Evolutionary conservation across 2,113 vertebrate species (phyloP).

Genomic region (Bolborhynchus lineola): DNA sequence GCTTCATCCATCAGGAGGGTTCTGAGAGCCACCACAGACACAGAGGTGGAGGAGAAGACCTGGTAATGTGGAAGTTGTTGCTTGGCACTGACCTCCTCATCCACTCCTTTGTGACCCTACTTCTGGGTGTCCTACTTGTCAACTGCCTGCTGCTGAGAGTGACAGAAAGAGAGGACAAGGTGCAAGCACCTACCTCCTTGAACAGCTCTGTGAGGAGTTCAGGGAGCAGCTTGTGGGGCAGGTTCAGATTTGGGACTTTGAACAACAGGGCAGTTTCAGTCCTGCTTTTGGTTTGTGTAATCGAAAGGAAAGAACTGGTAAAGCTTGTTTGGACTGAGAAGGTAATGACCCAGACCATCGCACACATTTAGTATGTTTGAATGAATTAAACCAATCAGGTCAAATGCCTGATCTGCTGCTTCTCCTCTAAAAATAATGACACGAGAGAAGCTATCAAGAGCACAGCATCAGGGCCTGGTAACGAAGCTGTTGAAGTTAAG

Average conservation of each 20-base stretch:
- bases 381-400: slow-evolving; percentile 27
- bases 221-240: background rate
- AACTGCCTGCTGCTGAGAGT: background rate
- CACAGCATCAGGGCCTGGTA: background rate
- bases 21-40: background rate
- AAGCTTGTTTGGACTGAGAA: slow-evolving; percentile 1
- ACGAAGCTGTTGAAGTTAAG: background rate
- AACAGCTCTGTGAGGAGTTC: background rate
- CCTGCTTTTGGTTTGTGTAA: background rate
- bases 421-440: background rate
- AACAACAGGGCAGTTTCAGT: background rate
- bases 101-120: background rate
- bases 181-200: background rate
- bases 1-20: background rate
- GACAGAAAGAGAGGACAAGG: background rate
- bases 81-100: background rate
- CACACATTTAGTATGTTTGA: background rate
- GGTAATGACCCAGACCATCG: background rate
- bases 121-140: background rate
- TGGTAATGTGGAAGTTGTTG: background rate
- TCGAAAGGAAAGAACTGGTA: slow-evolving; percentile 3
- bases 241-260: background rate
- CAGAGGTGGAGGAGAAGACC: background rate
- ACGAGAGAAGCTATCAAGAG: background rate
- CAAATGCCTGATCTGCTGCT: background rate